Evolutionary conservation across 2,888 invertebrate genomes (phyloP), one percentile per base, ranked within the genome.

Genomic region (Rhodophaea formosa): DNA sequence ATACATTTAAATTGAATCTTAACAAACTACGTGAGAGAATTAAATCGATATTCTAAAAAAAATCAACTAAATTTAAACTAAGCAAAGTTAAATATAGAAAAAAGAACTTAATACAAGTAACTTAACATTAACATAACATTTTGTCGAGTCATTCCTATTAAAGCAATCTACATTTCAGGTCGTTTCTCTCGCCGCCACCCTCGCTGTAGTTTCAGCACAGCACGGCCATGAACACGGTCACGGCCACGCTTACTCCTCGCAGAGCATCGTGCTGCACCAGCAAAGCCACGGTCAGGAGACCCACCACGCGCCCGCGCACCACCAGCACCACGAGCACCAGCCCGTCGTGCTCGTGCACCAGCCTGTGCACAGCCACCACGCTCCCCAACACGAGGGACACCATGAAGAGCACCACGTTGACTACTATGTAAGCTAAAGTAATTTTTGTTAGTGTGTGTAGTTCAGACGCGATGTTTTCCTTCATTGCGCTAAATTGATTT

Each of bases 211-310:
- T 70, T 59, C 62, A 10, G 66, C 66, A 43, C 64, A 59, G 16
- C 65, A 60, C 1, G 62, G 59, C 51, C 57, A 64, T 6, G 59
- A 63, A 8, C 57, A 70, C 6, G 63, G 62, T 1, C 63, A 74
- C 39, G 68, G 65, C 10, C 69, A 71, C 79, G 70, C 69, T 14
- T 70, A 62, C 42, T 77, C 79, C 5, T 72, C 52, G n/a, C 70
- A 66, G 47, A 62, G 58, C 51, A 58, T 62, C 7, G 59, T 62
- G 16, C 51, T 61, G 14, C 64, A 64, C 54, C 53, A 58, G 16
- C n/a, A n/a, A n/a, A 53, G 53, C 12, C 60, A 63, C 39, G 57
- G 51, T 8, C 60, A 58, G 8, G 55, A 53, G 29, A 23, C 45
- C 7, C 59, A 56, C 14, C 58, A 56, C 35, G 53, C n/a, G 16